phyloP scores from a whole-genome alignment of 2,113 vertebrate species.

The Ploceus nigricollis region DNA sequence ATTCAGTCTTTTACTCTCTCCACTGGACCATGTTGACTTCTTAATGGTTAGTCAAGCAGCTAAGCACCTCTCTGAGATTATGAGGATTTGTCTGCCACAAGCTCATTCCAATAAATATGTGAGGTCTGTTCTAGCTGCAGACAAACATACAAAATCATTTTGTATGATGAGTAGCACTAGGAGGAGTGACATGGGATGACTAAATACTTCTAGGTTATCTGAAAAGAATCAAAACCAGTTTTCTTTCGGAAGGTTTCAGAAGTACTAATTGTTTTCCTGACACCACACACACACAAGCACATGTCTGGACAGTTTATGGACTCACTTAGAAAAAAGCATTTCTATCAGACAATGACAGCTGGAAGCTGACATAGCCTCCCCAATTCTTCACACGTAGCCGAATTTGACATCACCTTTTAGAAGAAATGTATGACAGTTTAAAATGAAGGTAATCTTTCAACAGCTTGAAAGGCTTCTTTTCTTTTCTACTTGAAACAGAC shows the following conservation, averaged over 20 bases:
- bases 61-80: neutral
- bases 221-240: neutral
- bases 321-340: neutral
- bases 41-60: neutral
- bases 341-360: neutral
- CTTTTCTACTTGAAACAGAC: neutral
- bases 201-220: neutral
- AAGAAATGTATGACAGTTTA: neutral
- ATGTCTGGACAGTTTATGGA: neutral
- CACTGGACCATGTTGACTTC: neutral
- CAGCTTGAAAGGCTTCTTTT: neutral
- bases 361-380: neutral
- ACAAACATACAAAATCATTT: neutral
- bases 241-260: neutral
- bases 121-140: neutral
- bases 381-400: neutral
- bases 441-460: constrained; percentile 55
- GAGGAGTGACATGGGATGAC: neutral
- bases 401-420: neutral
- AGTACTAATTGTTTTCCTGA: neutral
- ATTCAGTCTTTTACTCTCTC: neutral
- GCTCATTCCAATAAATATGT: neutral
- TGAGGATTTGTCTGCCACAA: neutral
- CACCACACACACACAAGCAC: neutral
- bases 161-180: neutral